These are phyloP conservation scores for Acleris literana DNA, from an alignment of 2,888 invertebrate species.

Conservation along the genomic window DNA sequence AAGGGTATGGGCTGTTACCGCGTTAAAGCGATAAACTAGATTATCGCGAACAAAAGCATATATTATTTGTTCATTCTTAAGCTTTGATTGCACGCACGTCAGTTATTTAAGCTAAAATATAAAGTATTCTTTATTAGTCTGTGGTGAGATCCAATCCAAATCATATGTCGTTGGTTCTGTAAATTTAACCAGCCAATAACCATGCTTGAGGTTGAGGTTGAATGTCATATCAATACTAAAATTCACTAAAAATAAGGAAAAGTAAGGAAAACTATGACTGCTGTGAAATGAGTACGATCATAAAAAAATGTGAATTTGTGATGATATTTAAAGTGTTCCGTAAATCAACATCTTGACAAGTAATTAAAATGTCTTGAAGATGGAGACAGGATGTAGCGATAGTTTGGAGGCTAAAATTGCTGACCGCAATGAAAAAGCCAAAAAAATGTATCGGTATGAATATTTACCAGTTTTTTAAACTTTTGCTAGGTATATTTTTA, in stretches of 20 bases:
- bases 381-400: constrained; percentile 76
- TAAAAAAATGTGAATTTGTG: constrained; percentile 46
- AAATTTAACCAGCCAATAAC: constrained; percentile 22
- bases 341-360: constrained; percentile 69
- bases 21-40: no score
- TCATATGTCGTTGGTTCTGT: constrained; percentile 2
- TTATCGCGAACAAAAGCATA: no score
- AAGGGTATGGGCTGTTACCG: background rate
- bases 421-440: constrained; percentile 77
- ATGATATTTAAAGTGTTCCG: constrained; percentile 52
- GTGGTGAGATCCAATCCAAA: constrained; percentile 4
- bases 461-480: constrained; percentile 4
- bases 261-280: constrained; percentile 32
- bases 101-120: no score
- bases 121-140: constrained; percentile 1
- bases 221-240: constrained; percentile 22
- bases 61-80: no score
- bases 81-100: no score
- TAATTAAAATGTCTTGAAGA: constrained; percentile 80
- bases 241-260: constrained; percentile 28
- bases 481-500: constrained; percentile 7
- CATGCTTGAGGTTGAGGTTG: constrained; percentile 17
- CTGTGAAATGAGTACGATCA: constrained; percentile 37
- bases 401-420: constrained; percentile 73
- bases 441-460: constrained; percentile 78